Evolutionary conservation across 1,140 invertebrate genomes (phyloP).

Genomic region (Reticulitermes speratus): DNA sequence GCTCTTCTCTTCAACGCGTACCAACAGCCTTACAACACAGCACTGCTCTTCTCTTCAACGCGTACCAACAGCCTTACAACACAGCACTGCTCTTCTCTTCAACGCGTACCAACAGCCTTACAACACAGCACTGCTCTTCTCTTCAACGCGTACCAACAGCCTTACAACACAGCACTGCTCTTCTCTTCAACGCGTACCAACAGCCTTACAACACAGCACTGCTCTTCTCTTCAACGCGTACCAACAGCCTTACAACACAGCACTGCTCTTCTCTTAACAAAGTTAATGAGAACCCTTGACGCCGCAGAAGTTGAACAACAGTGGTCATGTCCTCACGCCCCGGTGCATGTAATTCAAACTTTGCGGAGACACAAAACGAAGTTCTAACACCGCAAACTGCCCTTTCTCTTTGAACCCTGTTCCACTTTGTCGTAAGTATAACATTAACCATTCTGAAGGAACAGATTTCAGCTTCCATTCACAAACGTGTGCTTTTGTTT

Average conservation of each 20-base stretch:
- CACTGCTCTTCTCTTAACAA: background rate
- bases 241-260: background rate
- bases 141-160: too few species aligned
- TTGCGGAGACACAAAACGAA: background rate
- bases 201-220: background rate
- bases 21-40: background rate
- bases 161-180: background rate
- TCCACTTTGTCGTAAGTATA: background rate
- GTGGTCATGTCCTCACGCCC: background rate
- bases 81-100: background rate
- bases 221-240: background rate
- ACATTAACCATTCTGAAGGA: too few species aligned
- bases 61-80: background rate
- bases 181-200: too few species aligned
- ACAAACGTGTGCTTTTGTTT: too few species aligned
- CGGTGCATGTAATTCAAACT: background rate
- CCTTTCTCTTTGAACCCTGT: background rate
- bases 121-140: background rate
- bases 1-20: background rate
- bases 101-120: too few species aligned
- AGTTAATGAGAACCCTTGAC: background rate
- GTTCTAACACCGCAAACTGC: background rate
- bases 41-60: background rate
- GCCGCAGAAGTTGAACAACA: background rate
- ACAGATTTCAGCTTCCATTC: too few species aligned